phyloP scores from a whole-genome alignment of 2,888 invertebrate genomes.

The Osedax frankpressi region DNA sequence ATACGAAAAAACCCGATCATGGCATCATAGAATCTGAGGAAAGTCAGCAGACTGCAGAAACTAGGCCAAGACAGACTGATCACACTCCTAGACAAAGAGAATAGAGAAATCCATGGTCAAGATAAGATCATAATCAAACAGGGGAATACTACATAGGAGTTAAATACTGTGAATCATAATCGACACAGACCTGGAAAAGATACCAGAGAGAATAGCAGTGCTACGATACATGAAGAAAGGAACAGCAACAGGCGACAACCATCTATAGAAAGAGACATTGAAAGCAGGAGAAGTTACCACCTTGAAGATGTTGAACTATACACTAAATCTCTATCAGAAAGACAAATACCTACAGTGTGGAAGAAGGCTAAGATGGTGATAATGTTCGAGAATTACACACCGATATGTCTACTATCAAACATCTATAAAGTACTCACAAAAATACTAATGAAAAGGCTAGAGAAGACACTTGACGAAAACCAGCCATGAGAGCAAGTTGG shows the following conservation, averaged over 20 bases:
- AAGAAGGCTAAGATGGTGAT: neutral
- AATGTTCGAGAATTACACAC: neutral
- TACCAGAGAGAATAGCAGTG: neutral
- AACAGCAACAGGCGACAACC: neutral
- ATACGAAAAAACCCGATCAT: conserved; percentile 5
- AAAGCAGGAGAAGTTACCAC: neutral
- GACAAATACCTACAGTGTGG: neutral
- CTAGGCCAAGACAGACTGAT: neutral
- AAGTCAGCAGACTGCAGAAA: neutral
- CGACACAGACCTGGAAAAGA: neutral
- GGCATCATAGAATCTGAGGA: neutral
- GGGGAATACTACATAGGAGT: neutral
- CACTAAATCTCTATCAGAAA: neutral
- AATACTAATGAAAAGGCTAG: neutral
- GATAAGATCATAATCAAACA: neutral
- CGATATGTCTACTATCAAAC: neutral
- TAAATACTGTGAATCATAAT: neutral
- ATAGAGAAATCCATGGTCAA: neutral
- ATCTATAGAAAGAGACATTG: neutral
- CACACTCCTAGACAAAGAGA: neutral
- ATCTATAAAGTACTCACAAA: neutral
- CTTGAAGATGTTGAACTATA: neutral
- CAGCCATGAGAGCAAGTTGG: neutral
- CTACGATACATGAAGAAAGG: neutral
- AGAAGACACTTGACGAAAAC: neutral